Evolutionary conservation across 1,140 invertebrate genomes (phyloP).

Genomic region (Pseudomyrmex flavicornis): DNA sequence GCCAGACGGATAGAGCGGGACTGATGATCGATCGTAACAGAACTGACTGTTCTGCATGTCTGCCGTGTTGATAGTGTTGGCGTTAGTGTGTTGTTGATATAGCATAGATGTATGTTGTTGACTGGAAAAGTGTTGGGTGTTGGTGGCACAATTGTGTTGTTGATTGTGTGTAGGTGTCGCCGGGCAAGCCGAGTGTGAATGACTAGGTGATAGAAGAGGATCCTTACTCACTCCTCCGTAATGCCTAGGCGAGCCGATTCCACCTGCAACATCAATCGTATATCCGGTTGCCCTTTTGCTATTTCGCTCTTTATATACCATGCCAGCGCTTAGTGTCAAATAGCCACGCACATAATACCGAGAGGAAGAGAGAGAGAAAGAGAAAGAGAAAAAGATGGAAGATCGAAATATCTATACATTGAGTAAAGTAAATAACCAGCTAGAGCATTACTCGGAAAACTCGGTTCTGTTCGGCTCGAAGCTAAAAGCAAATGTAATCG

Average conservation of each 20-base stretch:
- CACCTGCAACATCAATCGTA: conserved; percentile 86
- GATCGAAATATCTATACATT: conserved; percentile 37
- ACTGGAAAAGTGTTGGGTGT: conserved; percentile 84
- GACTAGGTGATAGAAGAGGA: conserved; percentile 85
- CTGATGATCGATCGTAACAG: conserved; percentile 87
- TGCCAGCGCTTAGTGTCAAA: conserved; percentile 44
- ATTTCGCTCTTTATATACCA: conserved; percentile 44
- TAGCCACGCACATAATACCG: conserved; percentile 54
- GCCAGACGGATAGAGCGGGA: conserved; percentile 86
- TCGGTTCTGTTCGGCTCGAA: conserved; percentile 9
- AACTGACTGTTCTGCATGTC: conserved; percentile 86
- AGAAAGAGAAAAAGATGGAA: no score
- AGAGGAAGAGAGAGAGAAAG: neutral
- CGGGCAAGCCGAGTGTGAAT: conserved; percentile 84
- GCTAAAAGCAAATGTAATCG: conserved; percentile 38
- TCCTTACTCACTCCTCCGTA: conserved; percentile 84
- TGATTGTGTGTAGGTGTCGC: conserved; percentile 81
- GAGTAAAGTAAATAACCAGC: conserved; percentile 32
- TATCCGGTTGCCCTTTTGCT: conserved; percentile 72
- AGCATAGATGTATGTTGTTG: conserved; percentile 85
- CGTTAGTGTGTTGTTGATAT: conserved; percentile 82
- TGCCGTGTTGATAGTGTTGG: conserved; percentile 81
- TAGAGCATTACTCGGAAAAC: neutral
- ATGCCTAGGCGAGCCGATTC: conserved; percentile 86
- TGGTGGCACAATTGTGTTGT: conserved; percentile 84